Evolutionary conservation across 2,113 vertebrate genomes (phyloP), one percentile per base, ranked within the genome.

Genomic region (Morone saxatilis): DNA sequence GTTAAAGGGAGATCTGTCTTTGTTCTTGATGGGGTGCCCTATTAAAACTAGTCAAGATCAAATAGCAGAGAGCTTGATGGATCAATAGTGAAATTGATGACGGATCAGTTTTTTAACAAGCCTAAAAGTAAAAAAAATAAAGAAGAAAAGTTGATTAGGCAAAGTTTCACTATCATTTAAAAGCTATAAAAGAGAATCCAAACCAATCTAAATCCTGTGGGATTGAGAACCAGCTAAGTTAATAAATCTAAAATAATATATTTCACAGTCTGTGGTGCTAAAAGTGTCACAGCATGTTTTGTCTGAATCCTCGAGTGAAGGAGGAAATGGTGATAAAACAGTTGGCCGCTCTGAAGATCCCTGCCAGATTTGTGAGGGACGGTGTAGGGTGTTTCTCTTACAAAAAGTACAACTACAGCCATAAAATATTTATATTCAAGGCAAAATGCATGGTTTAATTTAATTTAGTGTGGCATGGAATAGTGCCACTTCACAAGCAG

Each of bases 31-130:
- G 38, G 16, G n/a, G 0, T 56, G 9, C 11, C 51, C 4, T 5
- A 38, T 61, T 71, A 54, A 62, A 71, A 54, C 22, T 25, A 72
- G 48, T 80, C 40, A 65, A 16, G 60, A 31, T 54, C 51, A 41
- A 31, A 48, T 5, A 51, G 43, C 62, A 59, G 51, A 57, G 31
- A 31, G 66, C 10, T 17, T 13, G 20, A 73, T 67, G 62, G 43
- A 80, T 73, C 51, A 59, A 50, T 50, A 17, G n/a, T 13, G 7
- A 73, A 22, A 54, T 17, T 36, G 6, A 16, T 47, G 17, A 47
- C 13, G n/a, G 67, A 43, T 70, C 40, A 40, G 41, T 53, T 61
- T 11, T 56, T 36, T 7, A 19, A 1, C 9, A 25, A 38, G 31
- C n/a, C 16, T 19, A 3, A 31, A 31, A 4, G 2, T 31, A 31